These are phyloP conservation scores for Caenorhabditis plicata DNA, from an alignment of 2,888 invertebrate genomes.

Conservation along the genomic window DNA sequence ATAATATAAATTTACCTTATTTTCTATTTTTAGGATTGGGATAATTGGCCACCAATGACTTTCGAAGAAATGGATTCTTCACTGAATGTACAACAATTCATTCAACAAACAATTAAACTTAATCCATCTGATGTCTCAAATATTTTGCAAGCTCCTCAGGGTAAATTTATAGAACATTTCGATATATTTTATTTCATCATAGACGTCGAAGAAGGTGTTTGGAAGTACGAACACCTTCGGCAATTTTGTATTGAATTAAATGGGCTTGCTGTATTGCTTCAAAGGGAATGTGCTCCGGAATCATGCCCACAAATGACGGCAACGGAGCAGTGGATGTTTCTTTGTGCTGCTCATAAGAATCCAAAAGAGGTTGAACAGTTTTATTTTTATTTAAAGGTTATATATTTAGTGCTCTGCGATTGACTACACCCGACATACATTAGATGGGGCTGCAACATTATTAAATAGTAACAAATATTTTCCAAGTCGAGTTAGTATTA, in stretches of 20 bases:
- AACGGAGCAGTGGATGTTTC: slow-evolving; percentile 99
- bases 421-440: slow-evolving; percentile 95
- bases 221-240: slow-evolving; percentile 98
- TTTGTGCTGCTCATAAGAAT: slow-evolving; percentile 99
- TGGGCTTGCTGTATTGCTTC: slow-evolving; percentile 84
- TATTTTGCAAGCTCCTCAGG: slow-evolving; percentile 84
- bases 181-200: no score
- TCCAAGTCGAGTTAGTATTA: slow-evolving; percentile 97
- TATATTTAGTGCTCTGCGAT: slow-evolving; percentile 84
- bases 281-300: slow-evolving; percentile 80
- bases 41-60: slow-evolving; percentile 87
- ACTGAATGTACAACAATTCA: slow-evolving; percentile 94
- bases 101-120: slow-evolving; percentile 91
- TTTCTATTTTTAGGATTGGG: slow-evolving; percentile 77
- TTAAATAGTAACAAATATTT: slow-evolving; percentile 99
- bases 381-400: slow-evolving; percentile 1
- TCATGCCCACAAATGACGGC: slow-evolving; percentile 99
- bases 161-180: neutral
- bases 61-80: slow-evolving; percentile 99
- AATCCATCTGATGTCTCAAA: slow-evolving; percentile 90
- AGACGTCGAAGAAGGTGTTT: slow-evolving; percentile 74
- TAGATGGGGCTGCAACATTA: slow-evolving; percentile 97
- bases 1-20: neutral
- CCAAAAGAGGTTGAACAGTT: slow-evolving; percentile 78
- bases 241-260: slow-evolving; percentile 98